Percentiles rank a stretch among this genome's conserved stretches.
Conservation (phyloP, 2,888 invertebrate species). For the Lomographa bimaculata region DNA sequence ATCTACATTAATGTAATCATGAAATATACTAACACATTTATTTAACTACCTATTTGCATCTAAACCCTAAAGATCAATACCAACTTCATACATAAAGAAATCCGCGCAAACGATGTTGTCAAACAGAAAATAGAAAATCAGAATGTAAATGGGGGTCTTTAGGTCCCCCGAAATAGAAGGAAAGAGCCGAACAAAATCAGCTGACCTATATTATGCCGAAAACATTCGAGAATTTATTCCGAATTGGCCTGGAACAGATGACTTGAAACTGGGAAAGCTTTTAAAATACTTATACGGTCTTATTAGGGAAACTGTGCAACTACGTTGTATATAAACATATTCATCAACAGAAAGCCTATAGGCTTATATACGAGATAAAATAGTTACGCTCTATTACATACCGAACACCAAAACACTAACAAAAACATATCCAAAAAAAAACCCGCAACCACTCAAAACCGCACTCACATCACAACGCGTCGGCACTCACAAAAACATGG, state of each 20-base stretch:
- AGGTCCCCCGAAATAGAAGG: conserved; percentile 27
- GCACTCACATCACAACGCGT: conserved; percentile 23
- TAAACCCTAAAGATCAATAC: conserved; percentile 1
- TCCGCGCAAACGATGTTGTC: conserved; percentile 17
- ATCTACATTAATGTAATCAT: too few species aligned
- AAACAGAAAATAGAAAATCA: conserved; percentile 28
- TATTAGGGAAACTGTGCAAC: too few species aligned
- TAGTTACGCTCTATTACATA: conserved; percentile 10
- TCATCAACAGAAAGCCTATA: conserved; percentile 11
- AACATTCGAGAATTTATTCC: conserved; percentile 23
- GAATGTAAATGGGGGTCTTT: conserved; percentile 29
- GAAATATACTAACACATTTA: too few species aligned
- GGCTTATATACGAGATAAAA: conserved; percentile 1
- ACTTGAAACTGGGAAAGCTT: conserved; percentile 4
- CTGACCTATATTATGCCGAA: conserved; percentile 35
- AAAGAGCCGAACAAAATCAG: conserved; percentile 21
- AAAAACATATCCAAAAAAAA: conserved; percentile 40
- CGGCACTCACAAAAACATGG: conserved; percentile 38
- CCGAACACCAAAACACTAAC: conserved; percentile 37
- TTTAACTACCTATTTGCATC: too few species aligned
- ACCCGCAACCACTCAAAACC: conserved; percentile 33
- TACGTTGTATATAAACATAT: too few species aligned
- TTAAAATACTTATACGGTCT: too few species aligned
- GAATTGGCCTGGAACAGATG: conserved; percentile 13
- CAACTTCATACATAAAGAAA: conserved; percentile 12